Conservation (phyloP, 2,888 invertebrate genomes). For the Diarsia dahlii region DNA sequence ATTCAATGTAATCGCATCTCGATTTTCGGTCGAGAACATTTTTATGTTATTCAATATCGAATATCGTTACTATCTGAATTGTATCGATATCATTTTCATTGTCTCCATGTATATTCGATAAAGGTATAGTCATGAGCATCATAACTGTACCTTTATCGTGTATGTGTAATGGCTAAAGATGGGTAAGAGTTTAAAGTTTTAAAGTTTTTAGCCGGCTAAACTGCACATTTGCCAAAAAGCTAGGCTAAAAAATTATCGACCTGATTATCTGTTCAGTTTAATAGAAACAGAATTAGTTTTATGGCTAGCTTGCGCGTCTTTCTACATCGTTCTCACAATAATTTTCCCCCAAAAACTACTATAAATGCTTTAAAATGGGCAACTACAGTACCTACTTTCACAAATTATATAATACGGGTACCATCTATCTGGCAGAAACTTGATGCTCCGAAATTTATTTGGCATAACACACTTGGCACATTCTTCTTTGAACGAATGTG, state of each 20-base stretch:
- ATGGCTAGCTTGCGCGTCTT: too few species aligned
- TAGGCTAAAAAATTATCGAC: neutral
- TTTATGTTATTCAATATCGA: conserved; percentile 59
- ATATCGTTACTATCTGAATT: conserved; percentile 53
- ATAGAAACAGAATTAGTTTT: too few species aligned
- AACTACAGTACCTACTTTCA: too few species aligned
- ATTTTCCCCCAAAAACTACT: too few species aligned
- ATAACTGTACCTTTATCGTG: neutral
- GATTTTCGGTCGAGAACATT: conserved; percentile 49
- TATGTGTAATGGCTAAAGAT: neutral
- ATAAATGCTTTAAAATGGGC: too few species aligned
- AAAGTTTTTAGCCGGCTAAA: neutral
- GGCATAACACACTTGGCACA: too few species aligned
- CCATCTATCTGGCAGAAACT: too few species aligned
- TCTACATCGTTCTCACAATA: too few species aligned
- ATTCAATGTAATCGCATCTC: conserved; percentile 38
- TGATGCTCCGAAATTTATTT: too few species aligned
- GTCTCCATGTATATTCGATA: conserved; percentile 44
- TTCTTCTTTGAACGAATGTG: too few species aligned
- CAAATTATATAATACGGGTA: too few species aligned
- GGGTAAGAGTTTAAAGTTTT: neutral
- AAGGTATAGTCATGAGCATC: conserved; percentile 1
- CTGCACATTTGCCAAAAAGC: neutral
- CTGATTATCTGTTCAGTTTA: neutral
- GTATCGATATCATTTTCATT: conserved; percentile 56